phyloP scores from a whole-genome alignment of 1,140 invertebrate species.

The Brachionus plicatilis region DNA sequence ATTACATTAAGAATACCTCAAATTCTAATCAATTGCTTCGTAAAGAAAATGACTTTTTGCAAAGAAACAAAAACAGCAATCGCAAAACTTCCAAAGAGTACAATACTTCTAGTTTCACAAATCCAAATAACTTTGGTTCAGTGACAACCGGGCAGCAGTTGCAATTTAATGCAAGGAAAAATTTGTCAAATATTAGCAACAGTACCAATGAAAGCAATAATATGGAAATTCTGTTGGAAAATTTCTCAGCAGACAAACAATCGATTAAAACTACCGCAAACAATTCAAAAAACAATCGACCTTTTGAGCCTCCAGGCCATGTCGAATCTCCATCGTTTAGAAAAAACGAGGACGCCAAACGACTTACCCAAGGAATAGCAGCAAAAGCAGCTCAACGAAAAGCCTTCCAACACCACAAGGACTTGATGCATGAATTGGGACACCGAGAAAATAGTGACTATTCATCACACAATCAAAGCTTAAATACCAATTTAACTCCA shows the following conservation, averaged over 20 bases:
- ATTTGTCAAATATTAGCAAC: conserved; percentile 23
- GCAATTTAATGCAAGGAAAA: background rate
- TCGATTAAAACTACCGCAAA: background rate
- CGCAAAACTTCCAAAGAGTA: background rate
- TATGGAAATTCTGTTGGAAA: conserved; percentile 19
- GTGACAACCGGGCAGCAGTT: background rate
- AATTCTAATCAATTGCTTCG: background rate
- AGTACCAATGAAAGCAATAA: conserved; percentile 35
- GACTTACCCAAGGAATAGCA: conserved; percentile 40
- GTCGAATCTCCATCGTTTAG: background rate
- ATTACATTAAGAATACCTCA: background rate
- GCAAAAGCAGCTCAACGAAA: conserved; percentile 32
- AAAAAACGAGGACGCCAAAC: background rate
- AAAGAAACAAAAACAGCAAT: background rate
- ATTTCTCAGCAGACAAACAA: background rate
- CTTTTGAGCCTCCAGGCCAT: conserved; percentile 27
- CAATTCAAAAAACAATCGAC: background rate
- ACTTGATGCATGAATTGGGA: conserved; percentile 40
- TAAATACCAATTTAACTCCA: conserved; percentile 43
- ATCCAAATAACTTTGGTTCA: background rate
- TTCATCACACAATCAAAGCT: conserved; percentile 48
- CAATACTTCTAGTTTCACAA: background rate
- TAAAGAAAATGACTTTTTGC: background rate
- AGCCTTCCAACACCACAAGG: conserved; percentile 25
- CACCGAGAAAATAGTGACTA: conserved; percentile 24